Evolutionary conservation across 2,888 invertebrate species (phyloP).

Genomic region (Stenichneumon culpator): DNA sequence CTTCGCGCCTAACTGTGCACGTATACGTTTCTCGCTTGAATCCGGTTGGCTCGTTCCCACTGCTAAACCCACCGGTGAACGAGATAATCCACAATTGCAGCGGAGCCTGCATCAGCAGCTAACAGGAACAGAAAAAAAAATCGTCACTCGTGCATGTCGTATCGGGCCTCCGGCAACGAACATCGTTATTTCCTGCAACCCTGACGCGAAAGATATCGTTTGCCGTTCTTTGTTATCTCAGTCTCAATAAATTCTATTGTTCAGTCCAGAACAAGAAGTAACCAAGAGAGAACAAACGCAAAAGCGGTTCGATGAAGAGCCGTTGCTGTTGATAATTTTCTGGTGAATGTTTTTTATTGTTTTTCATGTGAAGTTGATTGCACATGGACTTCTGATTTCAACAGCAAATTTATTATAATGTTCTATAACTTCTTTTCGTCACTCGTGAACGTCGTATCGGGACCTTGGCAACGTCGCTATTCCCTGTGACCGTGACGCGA

Average conservation of each 20-base stretch:
- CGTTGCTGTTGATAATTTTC: too few species aligned
- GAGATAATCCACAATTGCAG: slow-evolving; percentile 59
- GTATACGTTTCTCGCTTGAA: slow-evolving; percentile 20
- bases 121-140: neutral
- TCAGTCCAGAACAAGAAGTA: too few species aligned
- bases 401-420: too few species aligned
- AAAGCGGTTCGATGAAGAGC: too few species aligned
- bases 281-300: too few species aligned
- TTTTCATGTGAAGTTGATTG: too few species aligned
- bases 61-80: slow-evolving; percentile 41
- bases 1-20: neutral
- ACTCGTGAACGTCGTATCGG: neutral
- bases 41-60: slow-evolving; percentile 39
- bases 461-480: neutral
- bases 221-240: neutral
- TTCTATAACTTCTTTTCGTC: too few species aligned
- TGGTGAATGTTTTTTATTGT: too few species aligned
- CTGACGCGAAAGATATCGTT: neutral
- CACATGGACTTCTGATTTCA: too few species aligned
- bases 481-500: neutral
- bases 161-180: neutral
- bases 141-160: neutral
- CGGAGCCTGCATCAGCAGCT: neutral
- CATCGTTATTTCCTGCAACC: neutral
- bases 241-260: neutral